Base-by-base conservation (phyloP, 2,888 invertebrate genomes). In the Apamea epomidion region DNA sequence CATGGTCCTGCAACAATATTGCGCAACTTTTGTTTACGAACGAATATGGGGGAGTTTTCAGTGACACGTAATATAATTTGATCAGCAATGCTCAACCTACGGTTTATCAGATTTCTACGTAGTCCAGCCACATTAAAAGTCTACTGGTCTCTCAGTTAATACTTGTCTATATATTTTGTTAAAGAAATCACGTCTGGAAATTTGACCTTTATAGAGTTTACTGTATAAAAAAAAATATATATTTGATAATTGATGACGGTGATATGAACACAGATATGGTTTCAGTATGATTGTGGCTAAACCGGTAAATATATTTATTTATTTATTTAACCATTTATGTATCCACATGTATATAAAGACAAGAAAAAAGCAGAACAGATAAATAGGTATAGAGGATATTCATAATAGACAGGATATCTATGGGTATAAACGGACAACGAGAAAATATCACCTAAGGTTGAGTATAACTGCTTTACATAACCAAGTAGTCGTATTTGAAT, bases 391-490 rank as follows among this genome's bases (percentile, higher is more conserved):
- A 37, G 37, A 37, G 37, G 5, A 37, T 37, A 37, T 37, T 37
- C 37, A 37, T 42, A 7, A 42, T 7, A 42, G 42, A 42, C 7
- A 42, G 42, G 42, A 42, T 42, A 54, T 37, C 54, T 48, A 51
- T 42, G 21, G 51, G n/a, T 25, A 37, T n/a, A 16, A 42, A 37
- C n/a, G 29, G 29, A 45, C 16, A 76, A 51, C 8, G 32, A 62
- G 18, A 32, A 64, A 12, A 3, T 21, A 54, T 12, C 21, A 18
- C 14, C 5, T 14, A 48, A 73, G 71, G 58, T 71, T 74, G 74
- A 79, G 86, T 32, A 81, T 67, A 58, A 32, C 37, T 73, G 45
- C 58, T 51, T 85, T 48, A 71, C 67, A 81, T 60, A 54, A 67
- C 51, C 75, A 77, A 70, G 74, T 83, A 48, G 62, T 54, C n/a